A percentile compares a stretch with the other conserved stretches of the same genome.
Evolutionary conservation across 2,888 invertebrate species (phyloP).

Genomic region (Lasioglossum villosulum): DNA sequence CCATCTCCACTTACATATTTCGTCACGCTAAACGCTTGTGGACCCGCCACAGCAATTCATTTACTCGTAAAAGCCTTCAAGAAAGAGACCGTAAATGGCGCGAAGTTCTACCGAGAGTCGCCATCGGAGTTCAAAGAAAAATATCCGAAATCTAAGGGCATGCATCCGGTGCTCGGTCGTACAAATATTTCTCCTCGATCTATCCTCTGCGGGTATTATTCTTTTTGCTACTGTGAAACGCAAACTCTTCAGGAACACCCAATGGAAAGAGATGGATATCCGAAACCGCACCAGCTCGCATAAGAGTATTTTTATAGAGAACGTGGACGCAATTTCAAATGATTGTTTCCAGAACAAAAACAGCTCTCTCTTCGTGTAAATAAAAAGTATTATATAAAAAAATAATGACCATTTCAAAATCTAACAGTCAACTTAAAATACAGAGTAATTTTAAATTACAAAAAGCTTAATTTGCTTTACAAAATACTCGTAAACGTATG

Average conservation of each 20-base stretch:
- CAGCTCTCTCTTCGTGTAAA: background rate
- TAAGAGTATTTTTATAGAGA: background rate
- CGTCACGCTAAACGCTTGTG: conserved; percentile 60
- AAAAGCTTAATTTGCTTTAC: background rate
- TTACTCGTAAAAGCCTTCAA: conserved; percentile 28
- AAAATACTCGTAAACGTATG: background rate
- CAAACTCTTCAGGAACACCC: conserved; percentile 3
- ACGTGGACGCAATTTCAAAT: background rate
- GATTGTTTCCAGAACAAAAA: background rate
- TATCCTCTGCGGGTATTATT: background rate
- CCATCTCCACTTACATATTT: conserved; percentile 52
- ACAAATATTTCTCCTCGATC: conserved; percentile 25
- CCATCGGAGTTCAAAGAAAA: conserved; percentile 12
- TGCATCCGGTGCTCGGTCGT: background rate
- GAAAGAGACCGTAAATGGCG: background rate
- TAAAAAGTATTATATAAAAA: background rate
- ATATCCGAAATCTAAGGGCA: conserved; percentile 6
- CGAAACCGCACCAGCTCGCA: background rate
- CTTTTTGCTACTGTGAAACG: background rate
- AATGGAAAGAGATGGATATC: background rate
- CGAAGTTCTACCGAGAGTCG: background rate
- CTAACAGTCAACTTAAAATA: background rate
- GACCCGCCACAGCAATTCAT: conserved; percentile 73
- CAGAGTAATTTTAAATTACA: background rate
- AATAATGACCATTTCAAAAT: background rate